phyloP scores from a whole-genome alignment of 2,113 vertebrate genomes.

The Psephotus haematonotus region DNA sequence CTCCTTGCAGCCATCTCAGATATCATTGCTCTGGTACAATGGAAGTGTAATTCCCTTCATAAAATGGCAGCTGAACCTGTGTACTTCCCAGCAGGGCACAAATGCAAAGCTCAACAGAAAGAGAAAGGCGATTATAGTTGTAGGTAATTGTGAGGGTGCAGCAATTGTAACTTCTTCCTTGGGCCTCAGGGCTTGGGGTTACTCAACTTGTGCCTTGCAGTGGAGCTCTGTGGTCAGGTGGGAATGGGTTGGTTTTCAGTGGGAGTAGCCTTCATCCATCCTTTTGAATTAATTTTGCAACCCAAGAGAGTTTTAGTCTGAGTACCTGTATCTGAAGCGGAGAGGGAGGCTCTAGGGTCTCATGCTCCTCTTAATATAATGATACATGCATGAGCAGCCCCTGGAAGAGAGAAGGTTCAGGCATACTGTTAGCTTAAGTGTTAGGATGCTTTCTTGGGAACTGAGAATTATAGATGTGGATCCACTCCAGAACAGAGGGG shows the following conservation, averaged over 20 bases:
- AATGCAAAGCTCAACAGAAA: background rate
- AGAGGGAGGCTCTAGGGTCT: background rate
- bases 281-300: background rate
- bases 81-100: background rate
- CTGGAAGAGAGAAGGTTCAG: background rate
- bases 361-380: rapidly evolving
- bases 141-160: background rate
- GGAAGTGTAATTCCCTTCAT: background rate
- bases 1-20: rapidly evolving
- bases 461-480: background rate
- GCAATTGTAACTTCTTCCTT: background rate
- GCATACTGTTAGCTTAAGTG: background rate
- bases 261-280: background rate
- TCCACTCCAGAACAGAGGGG: rapidly evolving
- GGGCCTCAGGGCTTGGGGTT: background rate
- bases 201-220: rapidly evolving
- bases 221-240: background rate
- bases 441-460: background rate
- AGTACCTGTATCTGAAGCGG: no score
- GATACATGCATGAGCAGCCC: background rate
- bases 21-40: background rate
- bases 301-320: background rate
- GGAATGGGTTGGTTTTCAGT: background rate
- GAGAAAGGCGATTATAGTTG: background rate
- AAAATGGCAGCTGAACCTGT: background rate